These are phyloP conservation scores for Eolophus roseicapilla DNA, from an alignment of 2,113 vertebrate species.

Conservation along the genomic window DNA sequence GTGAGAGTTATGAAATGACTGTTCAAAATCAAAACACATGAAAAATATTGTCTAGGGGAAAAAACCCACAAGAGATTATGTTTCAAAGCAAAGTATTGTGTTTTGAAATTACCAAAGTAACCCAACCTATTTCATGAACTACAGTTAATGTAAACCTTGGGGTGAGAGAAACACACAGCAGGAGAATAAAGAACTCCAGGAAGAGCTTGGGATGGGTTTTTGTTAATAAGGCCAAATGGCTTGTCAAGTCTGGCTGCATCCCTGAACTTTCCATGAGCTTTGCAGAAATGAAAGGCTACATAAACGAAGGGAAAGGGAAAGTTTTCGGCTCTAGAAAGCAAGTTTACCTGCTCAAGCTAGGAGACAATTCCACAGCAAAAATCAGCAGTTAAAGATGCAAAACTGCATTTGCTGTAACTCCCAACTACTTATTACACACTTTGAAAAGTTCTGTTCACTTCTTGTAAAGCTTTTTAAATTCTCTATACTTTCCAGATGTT, in stretches of 20 bases:
- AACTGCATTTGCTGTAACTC: background rate
- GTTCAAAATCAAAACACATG: background rate
- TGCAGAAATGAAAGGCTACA: background rate
- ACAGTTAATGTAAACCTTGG: background rate
- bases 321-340: background rate
- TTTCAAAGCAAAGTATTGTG: background rate
- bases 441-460: background rate
- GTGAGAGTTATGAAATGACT: background rate
- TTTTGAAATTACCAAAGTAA: background rate
- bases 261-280: background rate
- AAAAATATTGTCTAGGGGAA: background rate
- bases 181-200: background rate
- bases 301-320: background rate
- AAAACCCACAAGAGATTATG: background rate
- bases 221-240: background rate
- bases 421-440: background rate
- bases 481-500: background rate
- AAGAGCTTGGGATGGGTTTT: background rate
- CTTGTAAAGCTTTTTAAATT: rapidly evolving
- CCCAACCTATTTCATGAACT: background rate
- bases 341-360: background rate
- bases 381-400: background rate
- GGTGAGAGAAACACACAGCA: background rate
- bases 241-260: background rate
- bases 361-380: background rate